Evolutionary conservation across 37 sponge, comb jelly and placozoan species (phyloP), one percentile per base, ranked within the genome.

Genomic region (Beroe forskalii): DNA sequence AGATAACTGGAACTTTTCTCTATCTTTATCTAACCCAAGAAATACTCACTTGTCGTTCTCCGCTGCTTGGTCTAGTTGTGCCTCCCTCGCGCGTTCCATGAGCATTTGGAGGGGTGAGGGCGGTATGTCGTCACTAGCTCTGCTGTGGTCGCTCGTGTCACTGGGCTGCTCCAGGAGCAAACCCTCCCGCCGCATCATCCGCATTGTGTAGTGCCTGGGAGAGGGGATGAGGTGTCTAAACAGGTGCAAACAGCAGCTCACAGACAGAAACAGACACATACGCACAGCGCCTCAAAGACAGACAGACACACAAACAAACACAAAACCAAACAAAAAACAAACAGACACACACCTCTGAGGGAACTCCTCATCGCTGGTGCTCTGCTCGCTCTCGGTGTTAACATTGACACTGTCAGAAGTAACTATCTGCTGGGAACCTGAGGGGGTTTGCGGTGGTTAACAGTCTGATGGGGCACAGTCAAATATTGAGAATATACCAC

Each of bases 291-390:
- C n/a, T n/a, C n/a, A n/a, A n/a, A n/a, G n/a, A n/a, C n/a, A n/a
- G n/a, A n/a, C n/a, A n/a, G n/a, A n/a, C n/a, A n/a, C n/a, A n/a
- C n/a, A n/a, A n/a, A n/a, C n/a, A n/a, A n/a, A n/a, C n/a, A n/a
- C n/a, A n/a, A n/a, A n/a, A n/a, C n/a, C n/a, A n/a, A n/a, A n/a
- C n/a, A n/a, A n/a, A n/a, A n/a, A n/a, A n/a, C n/a, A n/a, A n/a
- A n/a, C n/a, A n/a, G n/a, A n/a, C n/a, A n/a, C n/a, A n/a, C 30
- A 72, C 75, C 75, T 23, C 20, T 37, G 37, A 22, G 75, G 37
- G 75, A 72, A 33, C 75, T 72, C 75, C 4, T 72, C 75, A 30
- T 72, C 75, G 75, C 75, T 72, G 40, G 75, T 72, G 40, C 75
- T 72, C 8, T 37, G 37, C 14, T 33, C 40, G 39, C 75, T 72